Conservation (phyloP, 1,140 invertebrate species). For the Drosophila fuyamai region DNA sequence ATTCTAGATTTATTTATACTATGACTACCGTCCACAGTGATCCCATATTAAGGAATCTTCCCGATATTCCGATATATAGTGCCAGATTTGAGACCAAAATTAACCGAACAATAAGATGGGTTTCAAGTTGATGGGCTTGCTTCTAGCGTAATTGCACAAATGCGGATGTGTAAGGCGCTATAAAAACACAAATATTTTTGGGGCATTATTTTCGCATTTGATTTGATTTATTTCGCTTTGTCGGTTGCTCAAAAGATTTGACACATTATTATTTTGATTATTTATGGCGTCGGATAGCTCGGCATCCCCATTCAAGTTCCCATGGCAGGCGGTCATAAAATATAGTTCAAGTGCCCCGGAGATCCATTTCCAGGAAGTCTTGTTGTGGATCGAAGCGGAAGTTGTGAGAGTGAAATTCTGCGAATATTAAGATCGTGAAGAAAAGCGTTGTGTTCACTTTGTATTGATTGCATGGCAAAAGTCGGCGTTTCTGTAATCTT, state of each 20-base stretch:
- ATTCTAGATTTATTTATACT: too few relatives aligned
- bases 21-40: too few relatives aligned
- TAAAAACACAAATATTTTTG: neutral
- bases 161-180: conserved; percentile 6
- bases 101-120: conserved; percentile 11
- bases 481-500: too few relatives aligned
- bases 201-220: conserved; percentile 23
- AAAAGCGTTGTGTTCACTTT: neutral
- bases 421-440: conserved; percentile 1
- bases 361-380: conserved; percentile 26
- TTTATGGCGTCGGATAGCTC: conserved; percentile 15
- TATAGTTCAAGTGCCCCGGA: conserved; percentile 21
- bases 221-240: conserved; percentile 45
- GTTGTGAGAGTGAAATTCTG: conserved; percentile 17
- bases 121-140: conserved; percentile 5
- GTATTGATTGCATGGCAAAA: conserved; percentile 8
- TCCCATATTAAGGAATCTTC: neutral
- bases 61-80: conserved; percentile 1
- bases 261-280: conserved; percentile 31
- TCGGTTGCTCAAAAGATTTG: conserved; percentile 29
- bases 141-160: conserved; percentile 3
- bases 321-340: conserved; percentile 17
- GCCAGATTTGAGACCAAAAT: conserved; percentile 6
- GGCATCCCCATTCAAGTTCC: conserved; percentile 20
- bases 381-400: conserved; percentile 9